Percentiles rank a stretch among this genome's conserved stretches.
These are phyloP conservation scores for Drosophila tani DNA, from an alignment of 1,140 invertebrate genomes.

Conservation along the genomic window DNA sequence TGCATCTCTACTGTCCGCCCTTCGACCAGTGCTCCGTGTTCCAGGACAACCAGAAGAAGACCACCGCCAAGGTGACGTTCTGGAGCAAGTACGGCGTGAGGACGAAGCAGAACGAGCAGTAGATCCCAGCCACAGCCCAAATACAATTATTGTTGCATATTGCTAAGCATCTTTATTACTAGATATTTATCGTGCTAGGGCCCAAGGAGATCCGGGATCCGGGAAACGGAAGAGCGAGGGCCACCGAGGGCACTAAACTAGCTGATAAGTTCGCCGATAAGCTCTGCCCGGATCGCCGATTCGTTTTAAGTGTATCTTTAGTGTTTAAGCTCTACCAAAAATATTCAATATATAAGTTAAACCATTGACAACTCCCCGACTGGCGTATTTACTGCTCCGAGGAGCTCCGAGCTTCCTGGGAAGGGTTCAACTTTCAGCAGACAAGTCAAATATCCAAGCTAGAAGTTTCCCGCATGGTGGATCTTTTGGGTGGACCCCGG, in stretches of 20 bases:
- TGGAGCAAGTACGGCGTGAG: slow-evolving; percentile 86
- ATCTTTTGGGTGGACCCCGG: slow-evolving; percentile 48
- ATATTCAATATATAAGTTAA: slow-evolving; percentile 54
- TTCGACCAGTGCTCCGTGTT: slow-evolving; percentile 96
- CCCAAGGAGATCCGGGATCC: slow-evolving; percentile 33
- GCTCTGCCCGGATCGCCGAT: slow-evolving; percentile 11
- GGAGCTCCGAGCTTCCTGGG: not conserved
- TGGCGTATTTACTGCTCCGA: slow-evolving; percentile 7
- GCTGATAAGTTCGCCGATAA: slow-evolving; percentile 27
- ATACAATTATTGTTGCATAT: slow-evolving; percentile 59
- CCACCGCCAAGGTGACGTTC: slow-evolving; percentile 90
- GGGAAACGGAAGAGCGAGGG: not conserved
- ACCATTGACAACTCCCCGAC: slow-evolving; percentile 17
- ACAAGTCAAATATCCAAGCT: slow-evolving; percentile 1
- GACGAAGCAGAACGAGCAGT: slow-evolving; percentile 66
- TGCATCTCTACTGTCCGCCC: slow-evolving; percentile 98
- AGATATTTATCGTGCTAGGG: slow-evolving; percentile 56
- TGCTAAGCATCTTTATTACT: slow-evolving; percentile 64
- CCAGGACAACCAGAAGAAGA: slow-evolving; percentile 94
- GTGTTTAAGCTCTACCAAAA: slow-evolving; percentile 66
- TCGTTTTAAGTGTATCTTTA: slow-evolving; percentile 35
- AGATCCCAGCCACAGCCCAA: slow-evolving; percentile 41
- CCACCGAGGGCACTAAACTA: slow-evolving; percentile 7
- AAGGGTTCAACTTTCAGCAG: not conserved
- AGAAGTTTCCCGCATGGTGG: not conserved